A percentile compares a stretch with the other conserved stretches of the same genome.
Conservation (phyloP, 2,113 vertebrate species). For the Forbesichthys agassizii region DNA sequence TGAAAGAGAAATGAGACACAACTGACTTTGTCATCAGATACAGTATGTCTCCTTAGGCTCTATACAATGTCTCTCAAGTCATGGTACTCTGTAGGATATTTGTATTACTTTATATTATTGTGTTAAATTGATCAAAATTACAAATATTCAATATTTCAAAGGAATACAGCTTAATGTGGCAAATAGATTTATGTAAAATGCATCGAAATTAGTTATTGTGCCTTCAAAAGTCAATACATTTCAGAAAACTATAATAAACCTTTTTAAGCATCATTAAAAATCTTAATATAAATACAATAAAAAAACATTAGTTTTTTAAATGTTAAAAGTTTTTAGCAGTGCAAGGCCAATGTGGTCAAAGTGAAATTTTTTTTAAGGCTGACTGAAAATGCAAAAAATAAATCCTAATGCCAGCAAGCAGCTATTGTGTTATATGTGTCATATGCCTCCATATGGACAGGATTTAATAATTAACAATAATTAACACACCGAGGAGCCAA, state of each 20-base stretch:
- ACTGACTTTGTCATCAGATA: conserved; percentile 8
- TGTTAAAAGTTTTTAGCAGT: too few relatives aligned
- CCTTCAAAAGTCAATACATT: conserved; percentile 1
- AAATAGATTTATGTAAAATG: conserved; percentile 10
- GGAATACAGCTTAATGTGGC: background rate
- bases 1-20: conserved; percentile 50
- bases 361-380: too few relatives aligned
- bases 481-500: conserved; percentile 47
- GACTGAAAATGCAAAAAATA: conserved; percentile 9
- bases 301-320: too few relatives aligned
- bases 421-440: conserved; percentile 32
- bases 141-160: background rate
- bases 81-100: conserved; percentile 24
- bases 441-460: conserved; percentile 41
- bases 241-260: conserved; percentile 2
- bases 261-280: conserved; percentile 25
- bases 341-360: too few relatives aligned
- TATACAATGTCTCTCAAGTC: conserved; percentile 14
- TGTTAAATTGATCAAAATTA: background rate
- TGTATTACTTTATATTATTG: conserved; percentile 1
- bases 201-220: conserved; percentile 3
- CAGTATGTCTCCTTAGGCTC: conserved; percentile 10
- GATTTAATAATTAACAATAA: conserved; percentile 2
- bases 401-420: conserved; percentile 40
- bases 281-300: background rate